These are phyloP conservation scores for Esox lucius DNA, from an alignment of 2,797 vertebrate genomes.

Conservation along the genomic window DNA sequence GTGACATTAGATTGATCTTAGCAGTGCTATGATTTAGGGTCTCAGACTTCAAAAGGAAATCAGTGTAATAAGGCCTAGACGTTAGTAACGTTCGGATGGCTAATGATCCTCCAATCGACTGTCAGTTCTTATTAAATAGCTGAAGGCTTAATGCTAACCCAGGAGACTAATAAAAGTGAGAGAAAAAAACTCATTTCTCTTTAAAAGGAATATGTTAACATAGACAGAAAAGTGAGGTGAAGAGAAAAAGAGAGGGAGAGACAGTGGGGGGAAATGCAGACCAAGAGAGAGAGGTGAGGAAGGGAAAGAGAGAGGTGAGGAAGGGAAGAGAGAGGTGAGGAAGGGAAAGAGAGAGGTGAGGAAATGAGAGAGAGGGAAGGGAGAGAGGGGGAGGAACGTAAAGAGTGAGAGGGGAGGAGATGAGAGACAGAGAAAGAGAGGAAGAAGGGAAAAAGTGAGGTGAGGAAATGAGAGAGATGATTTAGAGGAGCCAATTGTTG, in stretches of 20 bases:
- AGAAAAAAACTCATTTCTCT: constrained; percentile 47
- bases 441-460: neutral
- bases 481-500: constrained; percentile 8
- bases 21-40: constrained; percentile 62
- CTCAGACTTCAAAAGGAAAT: constrained; percentile 66
- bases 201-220: constrained; percentile 40
- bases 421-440: too few species aligned
- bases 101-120: constrained; percentile 71
- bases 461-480: constrained; percentile 30
- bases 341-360: constrained; percentile 4
- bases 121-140: constrained; percentile 68
- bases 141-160: constrained; percentile 60
- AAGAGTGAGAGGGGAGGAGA: too few species aligned
- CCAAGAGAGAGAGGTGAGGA: constrained; percentile 34
- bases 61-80: constrained; percentile 68
- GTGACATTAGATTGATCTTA: constrained; percentile 68
- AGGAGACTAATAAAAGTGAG: constrained; percentile 42
- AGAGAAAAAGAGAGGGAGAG: constrained; percentile 12
- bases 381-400: too few species aligned
- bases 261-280: constrained; percentile 9
- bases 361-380: too few species aligned
- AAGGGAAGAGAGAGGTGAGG: constrained; percentile 10
- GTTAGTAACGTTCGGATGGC: constrained; percentile 64
- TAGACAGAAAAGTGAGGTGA: constrained; percentile 27
- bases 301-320: constrained; percentile 21